Percentiles rank a stretch among this genome's conserved stretches.
Evolutionary conservation across 2,888 invertebrate species (phyloP).

Genomic region (Phrixothrix hirtus): DNA sequence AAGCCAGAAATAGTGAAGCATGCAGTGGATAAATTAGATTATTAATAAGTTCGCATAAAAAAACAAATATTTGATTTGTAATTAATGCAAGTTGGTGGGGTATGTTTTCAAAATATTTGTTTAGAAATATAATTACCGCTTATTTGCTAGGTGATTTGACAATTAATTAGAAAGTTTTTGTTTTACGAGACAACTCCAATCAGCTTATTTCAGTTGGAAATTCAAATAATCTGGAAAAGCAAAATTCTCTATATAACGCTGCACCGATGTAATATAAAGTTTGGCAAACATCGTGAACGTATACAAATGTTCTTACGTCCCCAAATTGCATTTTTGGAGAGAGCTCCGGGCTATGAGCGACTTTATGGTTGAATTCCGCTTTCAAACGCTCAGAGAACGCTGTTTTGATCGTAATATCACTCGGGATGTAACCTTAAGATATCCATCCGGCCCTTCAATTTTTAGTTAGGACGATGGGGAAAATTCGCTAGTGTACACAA

Average conservation of each 20-base stretch:
- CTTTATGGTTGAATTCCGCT: constrained; percentile 43
- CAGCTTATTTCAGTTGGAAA: constrained; percentile 7
- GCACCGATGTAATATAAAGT: constrained; percentile 27
- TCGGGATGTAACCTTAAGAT: constrained; percentile 20
- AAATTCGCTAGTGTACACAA: neutral
- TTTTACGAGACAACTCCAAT: constrained; percentile 6
- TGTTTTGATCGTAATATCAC: constrained; percentile 43
- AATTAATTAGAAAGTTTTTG: constrained; percentile 10
- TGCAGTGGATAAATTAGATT: no score
- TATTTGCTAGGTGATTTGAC: neutral
- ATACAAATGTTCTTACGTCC: constrained; percentile 31
- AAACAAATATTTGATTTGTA: no score
- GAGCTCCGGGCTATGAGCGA: constrained; percentile 41
- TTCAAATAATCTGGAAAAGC: constrained; percentile 14
- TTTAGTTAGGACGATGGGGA: constrained; percentile 12
- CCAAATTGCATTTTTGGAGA: constrained; percentile 32
- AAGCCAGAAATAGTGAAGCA: no score
- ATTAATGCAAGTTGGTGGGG: no score
- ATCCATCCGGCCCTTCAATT: constrained; percentile 18
- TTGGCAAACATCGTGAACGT: constrained; percentile 29
- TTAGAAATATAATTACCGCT: neutral
- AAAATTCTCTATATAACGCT: constrained; percentile 19
- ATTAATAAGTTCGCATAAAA: no score
- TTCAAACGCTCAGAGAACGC: constrained; percentile 36
- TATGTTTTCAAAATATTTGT: neutral